phyloP scores from a whole-genome alignment of 2,113 vertebrate genomes.

The Hoplias malabaricus region DNA sequence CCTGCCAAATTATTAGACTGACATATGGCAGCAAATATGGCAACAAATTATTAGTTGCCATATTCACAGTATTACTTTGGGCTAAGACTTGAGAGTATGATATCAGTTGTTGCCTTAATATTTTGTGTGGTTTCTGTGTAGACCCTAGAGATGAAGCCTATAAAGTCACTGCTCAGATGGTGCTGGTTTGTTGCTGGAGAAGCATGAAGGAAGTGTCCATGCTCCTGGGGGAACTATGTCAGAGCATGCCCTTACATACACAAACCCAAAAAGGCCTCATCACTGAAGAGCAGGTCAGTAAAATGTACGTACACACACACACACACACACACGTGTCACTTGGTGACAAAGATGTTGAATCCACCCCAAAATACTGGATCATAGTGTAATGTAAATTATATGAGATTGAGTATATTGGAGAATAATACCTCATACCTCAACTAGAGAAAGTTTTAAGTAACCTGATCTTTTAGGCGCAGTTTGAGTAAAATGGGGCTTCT shows the following conservation, averaged over 20 bases:
- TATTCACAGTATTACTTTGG: too few relatives aligned
- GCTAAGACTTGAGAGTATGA: not conserved
- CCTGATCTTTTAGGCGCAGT: constrained; percentile 19
- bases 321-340: not conserved
- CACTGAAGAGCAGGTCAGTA: constrained; percentile 84
- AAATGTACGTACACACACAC: not conserved
- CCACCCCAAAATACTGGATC: not conserved
- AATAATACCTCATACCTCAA: constrained; percentile 26
- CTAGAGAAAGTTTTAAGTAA: constrained; percentile 25
- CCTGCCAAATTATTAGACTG: not conserved
- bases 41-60: too few relatives aligned
- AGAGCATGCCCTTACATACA: constrained; percentile 75
- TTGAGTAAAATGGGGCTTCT: not conserved
- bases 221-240: constrained; percentile 87
- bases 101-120: not conserved
- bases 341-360: not conserved
- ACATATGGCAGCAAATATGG: too few relatives aligned
- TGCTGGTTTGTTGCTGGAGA: constrained; percentile 95
- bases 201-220: constrained; percentile 96
- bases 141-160: constrained; percentile 66
- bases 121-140: constrained; percentile 40
- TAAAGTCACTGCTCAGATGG: constrained; percentile 93
- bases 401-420: constrained; percentile 27
- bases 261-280: constrained; percentile 68
- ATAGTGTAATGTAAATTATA: constrained; percentile 16